Base-by-base conservation (phyloP, 2,888 invertebrate genomes). In the Lepidocyrtinus sp. region DNA sequence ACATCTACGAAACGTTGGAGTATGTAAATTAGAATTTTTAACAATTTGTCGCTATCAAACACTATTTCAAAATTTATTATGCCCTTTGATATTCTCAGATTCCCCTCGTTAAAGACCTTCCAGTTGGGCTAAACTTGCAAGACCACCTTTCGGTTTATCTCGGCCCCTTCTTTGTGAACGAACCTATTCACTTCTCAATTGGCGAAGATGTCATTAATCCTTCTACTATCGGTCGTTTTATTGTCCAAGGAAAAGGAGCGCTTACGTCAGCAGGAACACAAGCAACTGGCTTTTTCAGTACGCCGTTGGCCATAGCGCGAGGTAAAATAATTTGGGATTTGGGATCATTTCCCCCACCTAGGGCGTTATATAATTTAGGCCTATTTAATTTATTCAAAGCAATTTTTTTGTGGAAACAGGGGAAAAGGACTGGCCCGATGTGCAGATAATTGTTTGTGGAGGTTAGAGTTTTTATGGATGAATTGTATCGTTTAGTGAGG, bases 71-170 rank as follows among this genome's bases (percentile, higher is more conserved):
- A 65, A 62, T 65, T 74, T 27, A 59, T 46, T 69, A 5, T 19
- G 55, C 1, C 36, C 59, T 67, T n/a, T 63, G 17, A 46, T 46
- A 22, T 70, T 24, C 24, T 59, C 27, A 85, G 85, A 82, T 85
- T 62, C 75, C 75, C n/a, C 64, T 80, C 3, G 71, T 81, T 5
- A 75, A 75, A 9, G 83, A 85, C 50, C 73, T 85, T 0, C 85
- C 85, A 24, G 85, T 85, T 0, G 85, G 85, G 1, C 50, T 79
- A 5, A 84, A 85, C 70, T 50, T 85, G 1, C 84, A 85, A 55
- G 85, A 85, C 27, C 85, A 85, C 46, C 24, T 85, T 0, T 73
- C 79, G 0, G 83, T 83, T 0, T 84, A 83, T 50, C 65, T 84
- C 0, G 83, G 84, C 0, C 85, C 85, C 0, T 84, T 85, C 63